Evolutionary conservation across 2,888 invertebrate species (phyloP), one percentile per base, ranked within the genome.

Genomic region (Papilio demoleus): DNA sequence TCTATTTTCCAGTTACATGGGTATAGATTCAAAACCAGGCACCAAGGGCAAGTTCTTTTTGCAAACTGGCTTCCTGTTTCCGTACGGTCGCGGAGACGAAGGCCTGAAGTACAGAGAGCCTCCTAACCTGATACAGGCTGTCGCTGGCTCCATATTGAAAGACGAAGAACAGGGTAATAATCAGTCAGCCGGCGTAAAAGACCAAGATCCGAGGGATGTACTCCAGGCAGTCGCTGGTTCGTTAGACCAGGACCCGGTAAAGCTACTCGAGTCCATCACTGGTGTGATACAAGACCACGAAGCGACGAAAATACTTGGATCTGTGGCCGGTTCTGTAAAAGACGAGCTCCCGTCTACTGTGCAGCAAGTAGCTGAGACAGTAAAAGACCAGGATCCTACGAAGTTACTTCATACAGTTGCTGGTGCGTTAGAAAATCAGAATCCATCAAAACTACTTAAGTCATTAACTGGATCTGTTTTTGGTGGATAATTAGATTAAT

Each of bases 1-100:
- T 45, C 9, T 65, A 0, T 27, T n/a, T 27, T 78, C 1, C 80
- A 88, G 89, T 40, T 75, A 81, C 67, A 90, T 90, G 89, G 91
- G 91, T 0, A 82, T 79, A 73, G 72, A 71, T 0, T 77, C 82
- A 0, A 42, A 73, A 24, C 77, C 81, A 0, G 77, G 73, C n/a
- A 74, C 79, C 0, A 72, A 59, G 0, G 90, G 90, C 0, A 42
- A 11, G 1, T 89, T 79, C 78, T 90, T 72, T 82, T 78, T 89
- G 45, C 84, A 84, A 70, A 91, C 91, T 0, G 71, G 61, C 1
- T 79, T 73, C 0, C 72, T 76, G 8, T 42, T 76, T 1, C 90
- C 90, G 1, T 90, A 71, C 78, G 83, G 84, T 0, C 76, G 79
- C 6, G 83, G 82, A 0, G 8, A 14, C 0, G 59, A 73, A 0